A percentile compares a stretch with the other conserved stretches of the same genome.
These are phyloP conservation scores for Agrypnia vestita DNA, from an alignment of 1,140 invertebrate species.

Conservation along the genomic window DNA sequence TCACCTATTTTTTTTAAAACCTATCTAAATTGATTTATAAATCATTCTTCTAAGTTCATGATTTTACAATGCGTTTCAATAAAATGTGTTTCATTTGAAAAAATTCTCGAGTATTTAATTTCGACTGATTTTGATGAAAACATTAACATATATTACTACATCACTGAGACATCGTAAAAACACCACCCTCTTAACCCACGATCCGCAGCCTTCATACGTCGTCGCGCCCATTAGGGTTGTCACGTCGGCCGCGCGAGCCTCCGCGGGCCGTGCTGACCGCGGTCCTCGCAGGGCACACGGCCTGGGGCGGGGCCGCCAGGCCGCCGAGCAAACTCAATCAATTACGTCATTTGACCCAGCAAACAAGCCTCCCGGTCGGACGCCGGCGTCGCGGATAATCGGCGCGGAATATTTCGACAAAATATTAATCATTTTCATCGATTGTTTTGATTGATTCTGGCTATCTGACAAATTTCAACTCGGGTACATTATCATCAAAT, in stretches of 20 bases:
- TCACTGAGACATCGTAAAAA: too few species aligned
- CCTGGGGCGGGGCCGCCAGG: conserved; percentile 24
- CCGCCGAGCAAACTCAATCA: conserved; percentile 59
- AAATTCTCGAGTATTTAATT: too few species aligned
- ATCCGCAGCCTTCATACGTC: conserved; percentile 5
- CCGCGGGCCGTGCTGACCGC: conserved; percentile 14
- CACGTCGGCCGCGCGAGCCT: neutral
- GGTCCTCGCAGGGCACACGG: conserved; percentile 4
- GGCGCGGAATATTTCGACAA: neutral
- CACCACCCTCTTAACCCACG: neutral
- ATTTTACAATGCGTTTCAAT: too few species aligned
- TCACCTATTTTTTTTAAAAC: too few species aligned
- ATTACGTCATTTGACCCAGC: conserved; percentile 57
- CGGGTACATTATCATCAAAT: too few species aligned
- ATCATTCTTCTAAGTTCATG: too few species aligned
- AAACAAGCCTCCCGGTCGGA: conserved; percentile 48
- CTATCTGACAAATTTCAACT: too few species aligned
- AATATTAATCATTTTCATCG: neutral
- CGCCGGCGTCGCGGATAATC: neutral
- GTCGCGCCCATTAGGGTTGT: conserved; percentile 8
- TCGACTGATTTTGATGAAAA: too few species aligned
- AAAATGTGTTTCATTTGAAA: too few species aligned
- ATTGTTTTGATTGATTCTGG: too few species aligned
- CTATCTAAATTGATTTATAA: too few species aligned
- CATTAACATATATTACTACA: too few species aligned